phyloP scores from a whole-genome alignment of 2,113 vertebrate species.

The Melanocharis versteri region DNA sequence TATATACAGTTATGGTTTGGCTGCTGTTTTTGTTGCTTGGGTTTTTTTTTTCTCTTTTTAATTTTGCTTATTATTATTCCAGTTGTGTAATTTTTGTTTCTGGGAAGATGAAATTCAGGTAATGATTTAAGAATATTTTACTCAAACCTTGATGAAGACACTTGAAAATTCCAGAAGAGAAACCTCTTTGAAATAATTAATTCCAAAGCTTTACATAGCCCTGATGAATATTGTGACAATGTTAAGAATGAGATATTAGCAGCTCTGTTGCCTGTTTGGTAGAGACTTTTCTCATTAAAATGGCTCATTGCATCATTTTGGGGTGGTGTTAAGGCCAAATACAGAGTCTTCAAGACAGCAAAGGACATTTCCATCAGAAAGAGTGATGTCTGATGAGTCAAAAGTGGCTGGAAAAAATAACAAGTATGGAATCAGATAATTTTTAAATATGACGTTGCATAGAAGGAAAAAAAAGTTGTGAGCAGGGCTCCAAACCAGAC shows the following conservation, averaged over 20 bases:
- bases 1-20: background rate
- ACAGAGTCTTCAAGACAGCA: background rate
- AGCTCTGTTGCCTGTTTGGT: background rate
- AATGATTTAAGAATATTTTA: background rate
- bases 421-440: background rate
- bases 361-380: background rate
- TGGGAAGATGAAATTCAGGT: background rate
- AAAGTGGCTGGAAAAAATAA: background rate
- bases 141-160: background rate
- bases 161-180: background rate
- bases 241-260: background rate
- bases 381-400: background rate
- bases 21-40: background rate
- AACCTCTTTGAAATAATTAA: background rate
- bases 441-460: background rate
- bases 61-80: background rate
- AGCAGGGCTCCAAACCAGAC: background rate
- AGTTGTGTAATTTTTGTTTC: background rate
- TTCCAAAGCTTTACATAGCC: background rate
- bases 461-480: accelerated
- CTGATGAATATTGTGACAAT: background rate
- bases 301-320: background rate
- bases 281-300: background rate
- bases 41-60: background rate
- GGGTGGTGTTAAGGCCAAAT: background rate